Conservation (phyloP, 2,888 invertebrate genomes). For the Nasonovia ribisnigri region DNA sequence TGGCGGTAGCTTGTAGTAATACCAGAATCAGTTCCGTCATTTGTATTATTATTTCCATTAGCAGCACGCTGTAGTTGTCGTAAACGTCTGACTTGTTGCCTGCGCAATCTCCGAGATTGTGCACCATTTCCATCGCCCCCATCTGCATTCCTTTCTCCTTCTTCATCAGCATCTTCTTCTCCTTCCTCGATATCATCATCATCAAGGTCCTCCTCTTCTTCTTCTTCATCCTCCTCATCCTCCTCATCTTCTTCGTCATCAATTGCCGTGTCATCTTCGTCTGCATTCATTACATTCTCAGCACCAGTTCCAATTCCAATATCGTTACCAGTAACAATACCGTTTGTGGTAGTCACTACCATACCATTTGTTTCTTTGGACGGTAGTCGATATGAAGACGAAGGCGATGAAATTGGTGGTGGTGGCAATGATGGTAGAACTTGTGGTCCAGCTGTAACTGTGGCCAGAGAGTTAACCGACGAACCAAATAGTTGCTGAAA, state of each 20-base stretch:
- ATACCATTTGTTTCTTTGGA: slow-evolving; percentile 50
- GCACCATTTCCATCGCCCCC: slow-evolving; percentile 82
- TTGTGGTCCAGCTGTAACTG: slow-evolving; percentile 33
- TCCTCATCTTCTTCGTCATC: slow-evolving; percentile 63
- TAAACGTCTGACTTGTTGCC: slow-evolving; percentile 37
- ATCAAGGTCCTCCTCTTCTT: slow-evolving; percentile 62
- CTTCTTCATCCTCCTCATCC: slow-evolving; percentile 63
- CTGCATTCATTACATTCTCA: slow-evolving; percentile 9
- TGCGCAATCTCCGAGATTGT: slow-evolving; percentile 24
- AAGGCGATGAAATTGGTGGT: slow-evolving; percentile 42
- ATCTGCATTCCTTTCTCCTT: slow-evolving; percentile 90
- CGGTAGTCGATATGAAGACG: not conserved
- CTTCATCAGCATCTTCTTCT: slow-evolving; percentile 78
- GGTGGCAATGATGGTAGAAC: slow-evolving; percentile 39
- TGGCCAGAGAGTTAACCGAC: slow-evolving; percentile 32
- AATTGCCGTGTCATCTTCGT: slow-evolving; percentile 18
- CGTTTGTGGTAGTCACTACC: not conserved
- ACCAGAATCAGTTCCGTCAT: slow-evolving; percentile 13
- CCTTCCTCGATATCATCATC: slow-evolving; percentile 31
- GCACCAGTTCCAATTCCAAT: slow-evolving; percentile 35
- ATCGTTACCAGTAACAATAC: slow-evolving; percentile 21
- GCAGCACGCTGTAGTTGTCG: slow-evolving; percentile 23
- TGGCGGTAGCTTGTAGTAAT: slow-evolving; percentile 21
- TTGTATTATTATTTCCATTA: not conserved
- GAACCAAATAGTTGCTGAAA: slow-evolving; percentile 55